These are phyloP conservation scores for Antechinus stuartii DNA, from an alignment of 2,113 vertebrate species.

Conservation along the genomic window DNA sequence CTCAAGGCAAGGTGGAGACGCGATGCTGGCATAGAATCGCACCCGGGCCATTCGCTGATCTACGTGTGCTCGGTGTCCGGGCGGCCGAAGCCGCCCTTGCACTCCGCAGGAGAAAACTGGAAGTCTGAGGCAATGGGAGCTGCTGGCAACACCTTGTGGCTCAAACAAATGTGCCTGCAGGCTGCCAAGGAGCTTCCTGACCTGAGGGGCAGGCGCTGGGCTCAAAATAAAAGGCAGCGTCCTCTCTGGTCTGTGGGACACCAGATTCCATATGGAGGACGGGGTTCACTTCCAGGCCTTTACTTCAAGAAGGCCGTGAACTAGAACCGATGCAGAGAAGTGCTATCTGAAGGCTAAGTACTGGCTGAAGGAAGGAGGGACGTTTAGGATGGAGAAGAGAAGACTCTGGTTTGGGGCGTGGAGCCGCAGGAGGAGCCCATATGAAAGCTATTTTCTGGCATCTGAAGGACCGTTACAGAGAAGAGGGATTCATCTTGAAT, in stretches of 20 bases:
- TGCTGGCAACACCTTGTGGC: slow-evolving; percentile 13
- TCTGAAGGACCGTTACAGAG: background rate
- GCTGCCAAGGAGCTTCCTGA: slow-evolving; percentile 69
- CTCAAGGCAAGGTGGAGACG: background rate
- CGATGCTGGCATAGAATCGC: background rate
- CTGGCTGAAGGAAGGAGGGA: background rate
- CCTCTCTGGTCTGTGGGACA: slow-evolving; percentile 45
- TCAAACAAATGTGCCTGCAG: slow-evolving; percentile 69
- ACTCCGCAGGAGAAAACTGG: background rate
- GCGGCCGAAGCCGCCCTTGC: background rate
- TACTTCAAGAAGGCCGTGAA: background rate
- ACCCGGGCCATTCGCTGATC: background rate
- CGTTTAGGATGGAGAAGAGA: too few species aligned
- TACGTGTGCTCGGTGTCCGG: background rate
- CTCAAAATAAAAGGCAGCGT: slow-evolving; percentile 71
- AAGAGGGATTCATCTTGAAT: background rate
- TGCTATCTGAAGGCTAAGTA: background rate
- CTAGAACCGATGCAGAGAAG: background rate
- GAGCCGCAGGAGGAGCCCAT: too few species aligned
- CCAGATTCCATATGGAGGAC: background rate
- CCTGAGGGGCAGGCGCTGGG: slow-evolving; percentile 56
- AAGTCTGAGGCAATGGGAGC: background rate
- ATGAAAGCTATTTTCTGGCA: too few species aligned
- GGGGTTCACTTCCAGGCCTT: background rate
- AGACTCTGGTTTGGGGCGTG: too few species aligned